phyloP scores from a whole-genome alignment of 2,113 vertebrate species.

The Pelobates fuscus region DNA sequence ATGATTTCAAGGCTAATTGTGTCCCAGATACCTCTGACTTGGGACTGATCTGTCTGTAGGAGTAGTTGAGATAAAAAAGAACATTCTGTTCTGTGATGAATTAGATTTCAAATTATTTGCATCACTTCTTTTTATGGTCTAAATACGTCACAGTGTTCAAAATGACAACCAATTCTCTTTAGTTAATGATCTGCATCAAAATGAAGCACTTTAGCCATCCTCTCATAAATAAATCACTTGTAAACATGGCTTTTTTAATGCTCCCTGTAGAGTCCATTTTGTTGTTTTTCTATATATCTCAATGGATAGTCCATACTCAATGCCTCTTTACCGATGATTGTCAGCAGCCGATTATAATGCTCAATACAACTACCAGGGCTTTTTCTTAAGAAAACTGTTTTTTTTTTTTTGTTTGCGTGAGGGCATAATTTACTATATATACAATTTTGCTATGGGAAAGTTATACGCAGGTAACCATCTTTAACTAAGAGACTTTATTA shows the following conservation, averaged over 20 bases:
- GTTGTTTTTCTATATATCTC: background rate
- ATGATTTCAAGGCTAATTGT: background rate
- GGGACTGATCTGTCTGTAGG: background rate
- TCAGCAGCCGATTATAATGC: background rate
- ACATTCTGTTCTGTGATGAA: constrained; percentile 21
- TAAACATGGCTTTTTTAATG: background rate
- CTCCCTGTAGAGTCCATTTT: background rate
- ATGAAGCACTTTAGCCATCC: constrained; percentile 16
- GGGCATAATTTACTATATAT: no score
- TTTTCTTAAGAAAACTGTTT: no score
- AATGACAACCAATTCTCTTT: constrained; percentile 25
- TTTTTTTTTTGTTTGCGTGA: no score
- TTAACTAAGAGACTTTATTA: no score
- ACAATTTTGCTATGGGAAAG: no score
- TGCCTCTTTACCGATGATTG: background rate
- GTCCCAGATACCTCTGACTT: background rate
- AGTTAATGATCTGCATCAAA: constrained; percentile 31
- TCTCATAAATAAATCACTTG: constrained; percentile 20
- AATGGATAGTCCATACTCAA: background rate
- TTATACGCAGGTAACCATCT: no score
- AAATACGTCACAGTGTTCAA: constrained; percentile 27
- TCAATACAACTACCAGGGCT: no score
- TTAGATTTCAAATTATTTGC: constrained; percentile 18
- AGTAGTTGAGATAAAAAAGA: background rate
- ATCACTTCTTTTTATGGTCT: constrained; percentile 24